These are phyloP conservation scores for Cremastobaeus sp. DNA, from an alignment of 2,888 invertebrate genomes.

Conservation along the genomic window DNA sequence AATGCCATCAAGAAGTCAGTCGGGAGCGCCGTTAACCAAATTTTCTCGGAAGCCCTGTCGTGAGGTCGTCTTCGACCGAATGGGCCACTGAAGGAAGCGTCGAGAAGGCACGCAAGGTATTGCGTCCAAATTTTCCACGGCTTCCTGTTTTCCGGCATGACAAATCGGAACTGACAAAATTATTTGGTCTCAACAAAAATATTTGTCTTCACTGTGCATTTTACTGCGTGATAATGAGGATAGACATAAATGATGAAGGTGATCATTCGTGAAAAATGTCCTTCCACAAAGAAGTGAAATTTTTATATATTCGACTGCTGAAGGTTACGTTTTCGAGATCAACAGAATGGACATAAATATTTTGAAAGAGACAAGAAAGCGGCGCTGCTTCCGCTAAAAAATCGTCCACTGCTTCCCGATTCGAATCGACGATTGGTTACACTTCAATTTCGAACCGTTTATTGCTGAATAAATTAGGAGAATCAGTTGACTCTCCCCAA, in stretches of 20 bases:
- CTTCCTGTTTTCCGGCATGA: constrained; percentile 44
- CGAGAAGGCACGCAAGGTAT: constrained; percentile 25
- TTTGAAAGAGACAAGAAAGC: no score
- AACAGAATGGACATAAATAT: no score
- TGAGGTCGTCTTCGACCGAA: constrained; percentile 17
- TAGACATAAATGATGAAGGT: background rate
- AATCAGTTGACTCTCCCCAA: no score
- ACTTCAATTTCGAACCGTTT: no score
- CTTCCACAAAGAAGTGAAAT: no score
- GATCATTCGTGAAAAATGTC: background rate
- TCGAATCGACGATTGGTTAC: no score
- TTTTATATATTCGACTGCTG: no score
- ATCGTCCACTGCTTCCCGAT: no score
- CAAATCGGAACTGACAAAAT: constrained; percentile 39
- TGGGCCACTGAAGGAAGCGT: constrained; percentile 22
- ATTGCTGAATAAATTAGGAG: no score
- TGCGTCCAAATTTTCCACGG: constrained; percentile 35
- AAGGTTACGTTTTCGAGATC: no score
- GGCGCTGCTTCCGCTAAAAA: no score
- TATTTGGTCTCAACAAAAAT: constrained; percentile 8
- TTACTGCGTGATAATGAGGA: constrained; percentile 28
- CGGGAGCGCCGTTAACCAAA: constrained; percentile 5
- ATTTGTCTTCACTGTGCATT: constrained; percentile 11
- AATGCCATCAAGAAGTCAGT: constrained; percentile 5
- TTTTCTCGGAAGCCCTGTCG: constrained; percentile 35